Base-by-base conservation (phyloP, 1,140 invertebrate species). In the Neodiprion pinetum region DNA sequence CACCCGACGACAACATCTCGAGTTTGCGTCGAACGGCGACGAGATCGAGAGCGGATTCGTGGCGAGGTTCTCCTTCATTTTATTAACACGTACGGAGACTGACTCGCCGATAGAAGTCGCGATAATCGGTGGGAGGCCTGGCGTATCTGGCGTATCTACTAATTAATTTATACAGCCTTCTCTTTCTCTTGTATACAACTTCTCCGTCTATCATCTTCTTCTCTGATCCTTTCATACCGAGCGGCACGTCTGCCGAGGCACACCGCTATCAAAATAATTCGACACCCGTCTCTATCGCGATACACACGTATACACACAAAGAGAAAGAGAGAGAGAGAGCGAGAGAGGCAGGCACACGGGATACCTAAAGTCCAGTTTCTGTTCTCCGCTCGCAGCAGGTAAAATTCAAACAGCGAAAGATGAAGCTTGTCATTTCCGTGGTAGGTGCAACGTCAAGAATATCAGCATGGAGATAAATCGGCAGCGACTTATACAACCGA, bases 161-260 rank as follows among this genome's bases (percentile, higher is more conserved):
- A 80, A 82, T 83, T 81, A 83, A 83, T 83, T 83, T 77, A 78
- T 80, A 81, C 80, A 77, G 77, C n/a, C 70, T 47, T 48, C 48
- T 71, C 53, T 61, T 61, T 61, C 53, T 61, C 53, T 17, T 17
- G 28, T 40, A 40, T 5, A 40, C 28, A 3, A 40, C 28, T 40
- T 40, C 17, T 21, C 17, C 28, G 28, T 3, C 28, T 40, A 40
- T 40, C 28, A 40, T 40, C 28, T 40, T 40, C 5, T 40, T 40
- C 28, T 40, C 28, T 40, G 2, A 40, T 40, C 11, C 53, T 61
- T 61, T 61, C 4, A 17, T 61, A 17, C 53, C 7, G 28, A 40
- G 28, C 28, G 28, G 11, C 11, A 61, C 53, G 53, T 61, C 53
- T 17, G 53, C n/a, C 28, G 11, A 14, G 53, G n/a, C n/a, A 61